Evolutionary conservation across 2,113 vertebrate genomes (phyloP).

Genomic region (Orthonyx spaldingii): DNA sequence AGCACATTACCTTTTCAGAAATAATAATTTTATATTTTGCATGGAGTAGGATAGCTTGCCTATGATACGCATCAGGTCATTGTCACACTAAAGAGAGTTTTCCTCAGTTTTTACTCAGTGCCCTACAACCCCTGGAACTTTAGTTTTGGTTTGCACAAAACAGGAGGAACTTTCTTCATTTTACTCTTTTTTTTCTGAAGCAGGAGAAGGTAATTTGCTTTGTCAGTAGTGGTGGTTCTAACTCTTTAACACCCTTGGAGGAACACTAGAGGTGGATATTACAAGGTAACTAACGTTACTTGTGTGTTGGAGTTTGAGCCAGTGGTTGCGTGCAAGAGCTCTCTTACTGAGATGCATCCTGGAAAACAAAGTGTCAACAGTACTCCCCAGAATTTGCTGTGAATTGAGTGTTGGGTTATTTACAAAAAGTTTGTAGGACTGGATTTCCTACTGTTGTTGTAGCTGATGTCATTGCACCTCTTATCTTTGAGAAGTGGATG

Average conservation of each 20-base stretch:
- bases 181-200: neutral
- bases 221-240: neutral
- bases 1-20: neutral
- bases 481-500: neutral
- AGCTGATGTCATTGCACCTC: neutral
- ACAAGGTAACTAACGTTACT: neutral
- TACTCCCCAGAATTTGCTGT: neutral
- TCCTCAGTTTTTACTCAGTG: neutral
- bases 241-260: neutral
- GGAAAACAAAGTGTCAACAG: neutral
- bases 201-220: neutral
- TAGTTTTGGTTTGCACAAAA: neutral
- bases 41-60: neutral
- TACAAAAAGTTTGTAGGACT: neutral
- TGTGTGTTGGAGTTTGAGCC: neutral
- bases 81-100: neutral
- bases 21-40: neutral
- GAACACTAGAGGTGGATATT: neutral
- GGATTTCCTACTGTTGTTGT: neutral
- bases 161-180: neutral
- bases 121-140: neutral
- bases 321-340: neutral
- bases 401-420: neutral
- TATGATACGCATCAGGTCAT: fast-evolving
- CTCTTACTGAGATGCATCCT: neutral